Evolutionary conservation across 2,888 invertebrate species (phyloP).

Genomic region (Polietes domitor): DNA sequence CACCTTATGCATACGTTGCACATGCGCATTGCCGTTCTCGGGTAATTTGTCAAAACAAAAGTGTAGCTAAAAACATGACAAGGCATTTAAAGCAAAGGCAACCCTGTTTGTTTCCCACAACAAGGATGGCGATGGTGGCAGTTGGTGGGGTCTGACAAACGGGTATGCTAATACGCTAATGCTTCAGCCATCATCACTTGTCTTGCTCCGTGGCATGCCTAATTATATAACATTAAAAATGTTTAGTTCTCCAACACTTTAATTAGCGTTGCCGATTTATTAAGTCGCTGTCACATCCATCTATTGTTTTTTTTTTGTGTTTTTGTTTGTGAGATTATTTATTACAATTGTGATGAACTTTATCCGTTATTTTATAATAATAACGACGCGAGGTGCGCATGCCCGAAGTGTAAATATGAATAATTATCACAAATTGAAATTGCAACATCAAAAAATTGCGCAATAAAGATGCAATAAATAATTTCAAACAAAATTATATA

Average conservation of each 20-base stretch:
- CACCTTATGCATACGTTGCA: too few species aligned
- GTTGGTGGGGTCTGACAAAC: too few species aligned
- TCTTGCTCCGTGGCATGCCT: too few species aligned
- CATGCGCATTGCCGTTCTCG: too few species aligned
- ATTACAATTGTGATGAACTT: conserved; percentile 53
- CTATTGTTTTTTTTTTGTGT: neutral
- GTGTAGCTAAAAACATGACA: too few species aligned
- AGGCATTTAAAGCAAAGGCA: too few species aligned
- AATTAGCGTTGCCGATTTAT: neutral
- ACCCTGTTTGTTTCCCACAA: too few species aligned
- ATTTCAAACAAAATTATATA: neutral
- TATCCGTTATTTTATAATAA: neutral
- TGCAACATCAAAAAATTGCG: neutral
- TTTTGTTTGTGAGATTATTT: conserved; percentile 5
- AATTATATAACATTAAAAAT: too few species aligned
- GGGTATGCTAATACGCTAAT: too few species aligned
- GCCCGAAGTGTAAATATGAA: neutral
- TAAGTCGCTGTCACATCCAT: neutral
- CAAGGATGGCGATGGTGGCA: too few species aligned
- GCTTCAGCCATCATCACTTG: too few species aligned
- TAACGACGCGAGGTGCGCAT: neutral
- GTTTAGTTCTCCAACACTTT: neutral
- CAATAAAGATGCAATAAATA: neutral
- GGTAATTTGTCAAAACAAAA: too few species aligned
- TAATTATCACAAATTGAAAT: neutral